phyloP scores from a whole-genome alignment of 2,797 vertebrate species.

The Pachyuromys duprasi region DNA sequence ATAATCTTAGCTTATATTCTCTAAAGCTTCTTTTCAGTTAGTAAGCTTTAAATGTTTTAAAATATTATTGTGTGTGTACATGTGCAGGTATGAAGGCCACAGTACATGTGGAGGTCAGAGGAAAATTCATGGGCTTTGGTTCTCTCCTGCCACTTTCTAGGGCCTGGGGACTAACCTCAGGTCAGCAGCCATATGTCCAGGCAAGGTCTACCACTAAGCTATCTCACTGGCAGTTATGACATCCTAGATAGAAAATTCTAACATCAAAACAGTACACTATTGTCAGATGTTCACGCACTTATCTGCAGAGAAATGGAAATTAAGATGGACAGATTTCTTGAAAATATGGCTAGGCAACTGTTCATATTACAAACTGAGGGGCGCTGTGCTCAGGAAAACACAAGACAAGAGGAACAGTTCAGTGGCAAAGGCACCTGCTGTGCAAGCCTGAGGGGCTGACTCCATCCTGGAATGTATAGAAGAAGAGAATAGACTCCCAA shows the following conservation, averaged over 20 bases:
- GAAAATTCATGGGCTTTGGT: not conserved
- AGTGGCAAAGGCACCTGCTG: not conserved
- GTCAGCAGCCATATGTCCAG: not conserved
- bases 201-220: not conserved
- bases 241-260: slow-evolving; percentile 34
- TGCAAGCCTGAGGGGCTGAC: not conserved
- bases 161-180: not conserved
- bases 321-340: not conserved
- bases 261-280: slow-evolving; percentile 24
- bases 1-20: slow-evolving; percentile 52
- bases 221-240: not conserved
- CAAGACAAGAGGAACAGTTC: not conserved
- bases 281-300: not conserved
- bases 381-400: not conserved
- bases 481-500: not conserved
- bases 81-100: no score
- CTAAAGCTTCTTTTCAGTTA: slow-evolving; percentile 38
- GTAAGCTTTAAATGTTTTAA: slow-evolving; percentile 8
- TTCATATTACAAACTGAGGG: slow-evolving; percentile 26
- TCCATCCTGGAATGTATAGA: not conserved
- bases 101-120: not conserved
- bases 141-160: not conserved
- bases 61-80: not conserved
- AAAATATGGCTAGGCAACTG: slow-evolving; percentile 26
- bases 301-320: slow-evolving; percentile 8